Evolutionary conservation across 2,888 invertebrate species (phyloP), one percentile per base, ranked within the genome.

Genomic region (Notocelia uddmanniana): DNA sequence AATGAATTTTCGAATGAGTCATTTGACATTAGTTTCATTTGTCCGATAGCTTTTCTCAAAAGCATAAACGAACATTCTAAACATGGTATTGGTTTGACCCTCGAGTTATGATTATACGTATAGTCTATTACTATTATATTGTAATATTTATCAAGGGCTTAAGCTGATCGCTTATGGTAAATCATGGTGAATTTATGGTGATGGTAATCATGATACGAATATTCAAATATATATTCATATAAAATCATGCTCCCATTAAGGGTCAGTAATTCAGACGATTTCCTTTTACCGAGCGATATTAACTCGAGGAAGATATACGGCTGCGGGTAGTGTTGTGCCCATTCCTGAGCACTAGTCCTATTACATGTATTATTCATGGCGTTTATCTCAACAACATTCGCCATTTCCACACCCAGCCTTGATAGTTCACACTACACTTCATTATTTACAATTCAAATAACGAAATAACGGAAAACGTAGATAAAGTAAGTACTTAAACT

Each of bases 301-400:
- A 60, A 69, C 41, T 6, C 37, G 23, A 13, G 18, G 8, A 11
- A 68, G 60, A 50, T 48, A 50, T 68, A 45, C n/a, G 48, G 21
- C 63, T 57, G 48, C 15, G 37, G 37, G 52, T 48, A 62, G 55
- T 54, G 31, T 67, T 19, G 37, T 58, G 19, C 59, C 50, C 67
- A 72, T 72, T 68, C 50, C 67, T 37, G 41, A 60, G 74, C 85
- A 80, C 83, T 88, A 80, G 77, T 81, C 76, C 79, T 87, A 91
- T 90, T 91, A 82, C 84, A 90, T 91, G 83, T 81, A 78, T 91
- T 90, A 91, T 91, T 89, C 89, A 91, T 86, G 59, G 69, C 68
- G 48, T 68, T 68, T 68, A 72, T 72, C 72, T 71, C 41, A n/a
- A 26, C 50, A 55, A 60, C 19, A 54, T 71, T 74, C 73, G n/a